Percentiles rank a stretch among this genome's conserved stretches.
Conservation (phyloP, 2,797 vertebrate species). For the Halcyon leucocephala region DNA sequence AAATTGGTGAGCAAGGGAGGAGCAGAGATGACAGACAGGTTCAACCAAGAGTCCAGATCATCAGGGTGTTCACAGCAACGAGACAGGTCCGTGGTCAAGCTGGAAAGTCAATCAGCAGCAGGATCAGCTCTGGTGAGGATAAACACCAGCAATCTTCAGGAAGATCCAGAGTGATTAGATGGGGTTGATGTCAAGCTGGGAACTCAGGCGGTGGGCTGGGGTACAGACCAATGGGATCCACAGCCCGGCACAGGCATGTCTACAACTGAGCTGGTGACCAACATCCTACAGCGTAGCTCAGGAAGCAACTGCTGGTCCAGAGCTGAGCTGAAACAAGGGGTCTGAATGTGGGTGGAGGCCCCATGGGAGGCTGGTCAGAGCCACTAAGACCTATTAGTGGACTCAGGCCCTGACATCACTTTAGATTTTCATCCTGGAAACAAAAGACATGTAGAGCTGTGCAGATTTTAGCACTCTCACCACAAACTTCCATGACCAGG, state of each 20-base stretch:
- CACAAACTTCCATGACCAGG: neutral
- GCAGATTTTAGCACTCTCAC: neutral
- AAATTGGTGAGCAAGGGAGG: neutral
- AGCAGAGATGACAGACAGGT: neutral
- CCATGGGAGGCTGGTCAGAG: neutral
- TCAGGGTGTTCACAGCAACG: neutral
- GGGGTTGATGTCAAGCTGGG: neutral
- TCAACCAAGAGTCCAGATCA: neutral
- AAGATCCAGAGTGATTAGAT: neutral
- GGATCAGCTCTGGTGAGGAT: neutral
- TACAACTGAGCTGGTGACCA: neutral
- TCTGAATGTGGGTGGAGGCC: neutral
- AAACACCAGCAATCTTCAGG: neutral
- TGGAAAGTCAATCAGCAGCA: neutral
- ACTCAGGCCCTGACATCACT: neutral
- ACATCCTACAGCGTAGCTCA: neutral
- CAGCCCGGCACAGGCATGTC: neutral
- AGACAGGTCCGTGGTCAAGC: neutral
- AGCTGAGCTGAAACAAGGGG: neutral
- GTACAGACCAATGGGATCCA: neutral
- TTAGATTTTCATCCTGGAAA: neutral
- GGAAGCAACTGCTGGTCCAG: neutral
- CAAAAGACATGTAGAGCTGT: neutral
- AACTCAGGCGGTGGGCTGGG: neutral
- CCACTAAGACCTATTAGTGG: neutral